Evolutionary conservation across 2,797 vertebrate species (phyloP).

Genomic region (Sorex maritimensis): DNA sequence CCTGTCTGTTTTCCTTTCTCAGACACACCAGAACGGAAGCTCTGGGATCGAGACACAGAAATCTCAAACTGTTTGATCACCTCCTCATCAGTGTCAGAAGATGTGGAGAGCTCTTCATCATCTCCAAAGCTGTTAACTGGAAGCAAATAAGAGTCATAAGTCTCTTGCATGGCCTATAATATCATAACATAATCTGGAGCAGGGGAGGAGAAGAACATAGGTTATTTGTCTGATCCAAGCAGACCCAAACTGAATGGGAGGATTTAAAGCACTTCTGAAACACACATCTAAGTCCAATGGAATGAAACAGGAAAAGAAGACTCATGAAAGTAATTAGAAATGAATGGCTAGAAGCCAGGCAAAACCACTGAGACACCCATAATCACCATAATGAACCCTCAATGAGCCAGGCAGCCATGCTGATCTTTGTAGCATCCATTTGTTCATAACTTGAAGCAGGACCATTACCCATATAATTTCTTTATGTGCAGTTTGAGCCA

Average conservation of each 20-base stretch:
- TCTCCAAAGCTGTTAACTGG: constrained; percentile 92
- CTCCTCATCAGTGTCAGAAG: constrained; percentile 93
- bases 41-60: constrained; percentile 93
- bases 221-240: background rate
- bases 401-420: background rate
- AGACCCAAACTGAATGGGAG: background rate
- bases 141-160: constrained; percentile 79
- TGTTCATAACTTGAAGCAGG: background rate
- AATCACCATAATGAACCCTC: background rate
- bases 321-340: constrained; percentile 26
- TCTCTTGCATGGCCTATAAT: background rate
- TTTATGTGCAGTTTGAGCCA: background rate
- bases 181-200: background rate
- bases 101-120: constrained; percentile 89
- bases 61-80: constrained; percentile 94
- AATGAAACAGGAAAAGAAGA: constrained; percentile 22
- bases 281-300: background rate
- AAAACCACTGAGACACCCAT: background rate
- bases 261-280: constrained; percentile 30
- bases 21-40: constrained; percentile 87
- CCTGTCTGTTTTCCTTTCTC: constrained; percentile 83
- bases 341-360: background rate
- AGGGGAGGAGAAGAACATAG: background rate
- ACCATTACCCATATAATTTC: background rate
- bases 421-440: background rate